These are phyloP conservation scores for Micromesistius poutassou DNA, from an alignment of 2,797 vertebrate genomes.

Conservation along the genomic window DNA sequence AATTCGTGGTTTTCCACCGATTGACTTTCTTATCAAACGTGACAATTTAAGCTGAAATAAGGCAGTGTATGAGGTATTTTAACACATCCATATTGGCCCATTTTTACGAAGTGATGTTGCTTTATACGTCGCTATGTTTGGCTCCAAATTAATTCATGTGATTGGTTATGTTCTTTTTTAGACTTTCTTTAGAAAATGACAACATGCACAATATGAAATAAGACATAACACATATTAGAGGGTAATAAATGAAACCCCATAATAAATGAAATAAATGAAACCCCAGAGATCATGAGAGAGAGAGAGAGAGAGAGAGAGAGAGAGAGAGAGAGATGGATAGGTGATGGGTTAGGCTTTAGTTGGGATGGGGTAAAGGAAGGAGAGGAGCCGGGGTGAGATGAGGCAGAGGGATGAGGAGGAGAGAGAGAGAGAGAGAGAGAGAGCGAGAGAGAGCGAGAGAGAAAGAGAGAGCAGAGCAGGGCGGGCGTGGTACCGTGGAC, in stretches of 20 bases:
- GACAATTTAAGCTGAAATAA: neutral
- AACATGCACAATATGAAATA: neutral
- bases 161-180: neutral
- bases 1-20: neutral
- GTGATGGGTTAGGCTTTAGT: too few relatives aligned
- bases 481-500: too few relatives aligned
- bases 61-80: neutral
- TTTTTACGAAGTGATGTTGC: neutral
- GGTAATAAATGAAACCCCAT: neutral
- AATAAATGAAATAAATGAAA: too few relatives aligned
- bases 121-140: too few relatives aligned
- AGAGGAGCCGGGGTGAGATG: too few relatives aligned
- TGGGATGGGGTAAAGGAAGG: too few relatives aligned
- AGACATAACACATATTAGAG: neutral
- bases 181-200: neutral
- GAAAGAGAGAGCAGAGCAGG: conserved; percentile 31
- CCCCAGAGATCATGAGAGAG: too few relatives aligned
- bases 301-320: too few relatives aligned
- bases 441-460: neutral
- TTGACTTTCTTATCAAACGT: neutral
- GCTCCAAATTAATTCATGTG: neutral
- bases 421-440: neutral
- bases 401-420: too few relatives aligned
- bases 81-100: neutral
- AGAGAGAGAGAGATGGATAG: too few relatives aligned